Base-by-base conservation (phyloP, 2,888 invertebrate species). In the Limenitis camilla region DNA sequence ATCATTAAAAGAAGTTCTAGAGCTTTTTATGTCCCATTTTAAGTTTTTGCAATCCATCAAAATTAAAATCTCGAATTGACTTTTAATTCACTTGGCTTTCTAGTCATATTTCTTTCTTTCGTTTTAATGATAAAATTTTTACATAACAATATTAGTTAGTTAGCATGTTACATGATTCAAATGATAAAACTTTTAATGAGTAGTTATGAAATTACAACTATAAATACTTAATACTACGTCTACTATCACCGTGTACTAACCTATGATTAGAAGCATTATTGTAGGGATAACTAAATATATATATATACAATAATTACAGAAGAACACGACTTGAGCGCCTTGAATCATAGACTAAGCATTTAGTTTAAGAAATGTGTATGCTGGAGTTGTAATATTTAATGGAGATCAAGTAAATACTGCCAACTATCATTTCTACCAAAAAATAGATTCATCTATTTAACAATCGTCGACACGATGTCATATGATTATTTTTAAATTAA, bases 181-280 rank as follows among this genome's bases (percentile, higher is more conserved):
- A 40, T 36, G 40, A 10, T 28, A 28, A 32, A 39, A 28, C 30
- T 40, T n/a, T 6, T 4, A 28, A 46, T 36, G 46, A 30, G 39
- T 30, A 31, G 35, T 28, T 40, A 49, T 45, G 52, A 41, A 48
- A 54, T 48, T 49, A 52, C 42, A 49, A 8, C 44, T 49, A 45
- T 33, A 51, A 51, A 48, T 55, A 57, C 59, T 61, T 61, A 57
- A 51, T 46, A 50, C 49, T 65, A 65, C 49, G 81, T 78, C 82
- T 85, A 84, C 75, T 85, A 85, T 86, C 86, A 85, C 86, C 78
- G 77, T 79, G 74, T 76, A 71, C 78, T 85, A 83, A 78, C 81
- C 83, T 85, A 84, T 78, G 80, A 81, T 65, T 72, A 59, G 70
- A 82, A 86, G 82, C 83, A 68, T 79, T 69, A 58, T 56, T 59